A percentile compares a stretch with the other conserved stretches of the same genome.
These are phyloP conservation scores for Neoscelio sp. DNA, from an alignment of 2,888 invertebrate species.

Conservation along the genomic window DNA sequence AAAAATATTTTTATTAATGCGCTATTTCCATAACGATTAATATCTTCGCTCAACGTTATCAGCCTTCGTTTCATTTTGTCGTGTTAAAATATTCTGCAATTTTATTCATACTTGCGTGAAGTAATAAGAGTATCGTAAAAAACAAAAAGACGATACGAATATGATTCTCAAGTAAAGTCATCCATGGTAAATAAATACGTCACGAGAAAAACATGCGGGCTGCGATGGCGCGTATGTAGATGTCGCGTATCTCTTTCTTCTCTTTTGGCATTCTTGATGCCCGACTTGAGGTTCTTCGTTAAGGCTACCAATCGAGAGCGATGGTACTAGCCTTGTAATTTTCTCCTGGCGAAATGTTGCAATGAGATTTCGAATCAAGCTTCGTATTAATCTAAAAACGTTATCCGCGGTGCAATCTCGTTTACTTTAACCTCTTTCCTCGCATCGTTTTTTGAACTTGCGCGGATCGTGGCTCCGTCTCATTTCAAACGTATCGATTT, in stretches of 20 bases:
- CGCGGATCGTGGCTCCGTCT: constrained; percentile 21
- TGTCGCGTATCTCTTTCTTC: constrained; percentile 62
- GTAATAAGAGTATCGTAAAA: constrained; percentile 61
- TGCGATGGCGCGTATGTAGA: constrained; percentile 64
- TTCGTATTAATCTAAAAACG: constrained; percentile 36
- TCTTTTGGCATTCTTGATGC: constrained; percentile 53
- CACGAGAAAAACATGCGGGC: constrained; percentile 66
- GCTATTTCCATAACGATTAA: constrained; percentile 50
- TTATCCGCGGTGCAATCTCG: constrained; percentile 32
- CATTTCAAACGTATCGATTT: too few relatives aligned
- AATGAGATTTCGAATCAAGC: constrained; percentile 41
- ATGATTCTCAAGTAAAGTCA: constrained; percentile 64
- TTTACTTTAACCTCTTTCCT: constrained; percentile 31
- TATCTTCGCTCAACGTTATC: constrained; percentile 32
- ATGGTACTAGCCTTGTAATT: constrained; percentile 70
- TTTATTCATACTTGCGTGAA: constrained; percentile 57
- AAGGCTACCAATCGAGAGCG: constrained; percentile 63
- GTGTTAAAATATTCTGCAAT: constrained; percentile 53
- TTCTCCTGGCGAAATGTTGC: constrained; percentile 60
- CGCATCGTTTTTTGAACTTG: neutral
- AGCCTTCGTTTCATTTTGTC: constrained; percentile 42
- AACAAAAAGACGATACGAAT: constrained; percentile 51
- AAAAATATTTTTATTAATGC: neutral
- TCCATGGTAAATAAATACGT: constrained; percentile 65
- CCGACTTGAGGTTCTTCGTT: constrained; percentile 56